Percentiles rank a stretch among this genome's conserved stretches.
Evolutionary conservation across 35 echinoderm and acorn worm genomes (phyloP).

Genomic region (Chiridota heheva): DNA sequence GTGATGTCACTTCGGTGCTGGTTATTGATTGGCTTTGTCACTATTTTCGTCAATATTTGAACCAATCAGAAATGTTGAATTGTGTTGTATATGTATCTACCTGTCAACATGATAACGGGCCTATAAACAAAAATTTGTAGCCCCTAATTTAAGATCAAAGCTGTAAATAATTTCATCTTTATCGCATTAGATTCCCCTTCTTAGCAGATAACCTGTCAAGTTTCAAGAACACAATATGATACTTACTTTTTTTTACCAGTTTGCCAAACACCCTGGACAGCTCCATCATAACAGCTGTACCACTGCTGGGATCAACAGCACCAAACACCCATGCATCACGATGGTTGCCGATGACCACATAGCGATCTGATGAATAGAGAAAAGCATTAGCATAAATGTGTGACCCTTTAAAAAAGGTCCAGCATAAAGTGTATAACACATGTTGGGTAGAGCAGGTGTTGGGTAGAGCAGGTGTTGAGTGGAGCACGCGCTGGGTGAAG

Average conservation of each 20-base stretch:
- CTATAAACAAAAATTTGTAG: not conserved
- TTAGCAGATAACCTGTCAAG: not conserved
- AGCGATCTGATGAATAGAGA: slow-evolving; percentile 63
- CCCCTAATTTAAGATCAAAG: not conserved
- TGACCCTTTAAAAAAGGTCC: not conserved
- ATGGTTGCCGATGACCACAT: slow-evolving; percentile 84
- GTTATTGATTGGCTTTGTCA: no score
- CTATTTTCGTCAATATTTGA: no score
- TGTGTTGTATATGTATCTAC: no score
- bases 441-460: no score
- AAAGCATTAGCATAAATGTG: not conserved
- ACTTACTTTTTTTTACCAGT: slow-evolving; percentile 58
- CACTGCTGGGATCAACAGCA: slow-evolving; percentile 88
- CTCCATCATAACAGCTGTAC: slow-evolving; percentile 82
- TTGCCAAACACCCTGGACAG: slow-evolving; percentile 67
- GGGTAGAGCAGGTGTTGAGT: no score
- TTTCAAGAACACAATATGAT: not conserved
- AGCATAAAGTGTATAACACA: not conserved
- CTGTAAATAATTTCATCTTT: not conserved
- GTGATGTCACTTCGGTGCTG: no score
- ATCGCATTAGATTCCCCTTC: not conserved
- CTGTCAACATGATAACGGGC: not conserved
- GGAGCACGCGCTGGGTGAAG: no score
- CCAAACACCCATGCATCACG: slow-evolving; percentile 90
- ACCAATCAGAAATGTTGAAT: no score